A percentile compares a stretch with the other conserved stretches of the same genome.
Evolutionary conservation across 1,140 invertebrate genomes (phyloP).

Genomic region (Cecropterus lyciades): DNA sequence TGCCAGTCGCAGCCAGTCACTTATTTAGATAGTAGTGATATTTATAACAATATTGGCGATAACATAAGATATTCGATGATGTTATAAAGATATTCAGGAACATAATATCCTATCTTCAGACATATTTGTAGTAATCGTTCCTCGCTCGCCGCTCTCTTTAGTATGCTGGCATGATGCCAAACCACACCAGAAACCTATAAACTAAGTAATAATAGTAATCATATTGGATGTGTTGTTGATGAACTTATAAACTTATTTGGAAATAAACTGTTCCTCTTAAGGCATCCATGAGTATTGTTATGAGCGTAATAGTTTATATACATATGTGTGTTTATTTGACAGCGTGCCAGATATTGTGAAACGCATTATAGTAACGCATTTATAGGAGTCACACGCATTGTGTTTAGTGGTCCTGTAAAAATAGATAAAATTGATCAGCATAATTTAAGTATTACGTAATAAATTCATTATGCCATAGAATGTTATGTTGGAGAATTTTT

Average conservation of each 20-base stretch:
- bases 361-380: too few species aligned
- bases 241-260: slow-evolving; percentile 19
- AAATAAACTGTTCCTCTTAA: slow-evolving; percentile 23
- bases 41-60: slow-evolving; percentile 18
- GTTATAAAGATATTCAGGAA: slow-evolving; percentile 36
- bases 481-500: too few species aligned
- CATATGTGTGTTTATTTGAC: slow-evolving; percentile 14
- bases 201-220: slow-evolving; percentile 30
- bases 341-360: slow-evolving; percentile 15
- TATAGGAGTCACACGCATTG: too few species aligned
- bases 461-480: too few species aligned
- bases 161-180: slow-evolving; percentile 25
- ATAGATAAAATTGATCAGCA: too few species aligned
- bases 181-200: slow-evolving; percentile 35
- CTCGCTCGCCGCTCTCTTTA: slow-evolving; percentile 35
- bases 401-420: too few species aligned
- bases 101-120: slow-evolving; percentile 35
- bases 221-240: slow-evolving; percentile 26
- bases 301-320: slow-evolving; percentile 3
- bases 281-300: too few species aligned
- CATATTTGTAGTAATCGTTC: slow-evolving; percentile 34
- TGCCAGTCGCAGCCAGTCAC: slow-evolving; percentile 3
- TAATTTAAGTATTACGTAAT: too few species aligned
- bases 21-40: slow-evolving; percentile 21
- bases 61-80: slow-evolving; percentile 28